These are phyloP conservation scores for Sycophila sp. DNA, from an alignment of 1,140 invertebrate genomes.

Conservation along the genomic window DNA sequence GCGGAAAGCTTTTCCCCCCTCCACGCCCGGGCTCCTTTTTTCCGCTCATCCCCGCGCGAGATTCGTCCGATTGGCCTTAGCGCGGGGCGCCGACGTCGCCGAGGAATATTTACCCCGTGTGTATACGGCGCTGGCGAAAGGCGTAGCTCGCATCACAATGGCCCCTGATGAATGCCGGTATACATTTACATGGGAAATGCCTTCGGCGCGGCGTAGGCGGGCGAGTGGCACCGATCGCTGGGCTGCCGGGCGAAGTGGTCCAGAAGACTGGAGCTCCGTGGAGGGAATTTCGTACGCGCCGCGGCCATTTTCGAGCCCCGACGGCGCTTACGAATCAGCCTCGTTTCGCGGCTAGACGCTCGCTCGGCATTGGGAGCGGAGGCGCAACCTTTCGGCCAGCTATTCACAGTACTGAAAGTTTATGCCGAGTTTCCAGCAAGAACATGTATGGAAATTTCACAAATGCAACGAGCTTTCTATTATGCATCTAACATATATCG, in stretches of 20 bases:
- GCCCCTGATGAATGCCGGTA: constrained; percentile 63
- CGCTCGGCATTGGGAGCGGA: too few species aligned
- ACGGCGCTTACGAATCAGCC: constrained; percentile 16
- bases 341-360: background rate
- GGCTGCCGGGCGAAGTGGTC: constrained; percentile 45
- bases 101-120: constrained; percentile 58
- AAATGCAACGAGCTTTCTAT: too few species aligned
- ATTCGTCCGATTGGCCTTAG: constrained; percentile 42
- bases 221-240: background rate
- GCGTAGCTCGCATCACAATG: constrained; percentile 56
- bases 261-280: constrained; percentile 48
- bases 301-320: constrained; percentile 41
- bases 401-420: too few species aligned
- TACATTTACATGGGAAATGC: constrained; percentile 65
- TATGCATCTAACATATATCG: constrained; percentile 26
- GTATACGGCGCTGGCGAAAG: background rate
- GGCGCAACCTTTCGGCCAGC: too few species aligned
- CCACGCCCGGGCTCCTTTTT: background rate
- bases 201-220: constrained; percentile 30
- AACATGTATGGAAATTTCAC: background rate
- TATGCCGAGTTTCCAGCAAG: too few species aligned
- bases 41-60: background rate
- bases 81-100: constrained; percentile 25
- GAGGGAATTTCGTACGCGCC: constrained; percentile 39
- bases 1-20: constrained; percentile 40